phyloP scores from a whole-genome alignment of 2,888 invertebrate genomes.

The Dendrolimus pini region DNA sequence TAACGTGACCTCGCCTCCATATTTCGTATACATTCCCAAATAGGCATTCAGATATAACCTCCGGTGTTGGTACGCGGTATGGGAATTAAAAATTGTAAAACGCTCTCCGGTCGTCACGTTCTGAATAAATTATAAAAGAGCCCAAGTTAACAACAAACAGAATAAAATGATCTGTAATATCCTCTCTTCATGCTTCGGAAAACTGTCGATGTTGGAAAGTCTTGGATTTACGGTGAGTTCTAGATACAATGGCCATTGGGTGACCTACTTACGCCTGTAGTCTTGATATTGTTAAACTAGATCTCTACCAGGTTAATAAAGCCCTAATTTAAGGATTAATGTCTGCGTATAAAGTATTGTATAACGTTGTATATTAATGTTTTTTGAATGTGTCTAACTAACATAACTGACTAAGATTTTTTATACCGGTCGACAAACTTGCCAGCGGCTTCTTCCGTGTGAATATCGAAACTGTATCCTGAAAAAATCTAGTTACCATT shows the following conservation, averaged over 20 bases:
- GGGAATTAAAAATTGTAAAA: conserved; percentile 54
- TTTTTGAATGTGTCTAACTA: too few relatives aligned
- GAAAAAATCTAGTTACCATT: too few relatives aligned
- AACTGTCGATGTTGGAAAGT: conserved; percentile 26
- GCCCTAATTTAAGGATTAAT: conserved; percentile 49
- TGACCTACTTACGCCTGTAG: conserved; percentile 59
- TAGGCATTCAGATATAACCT: conserved; percentile 24
- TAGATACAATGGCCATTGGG: conserved; percentile 31
- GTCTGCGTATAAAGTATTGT: conserved; percentile 17
- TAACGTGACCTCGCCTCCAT: conserved; percentile 22
- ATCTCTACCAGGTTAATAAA: conserved; percentile 47
- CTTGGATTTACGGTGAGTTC: conserved; percentile 38
- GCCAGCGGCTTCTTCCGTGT: too few relatives aligned
- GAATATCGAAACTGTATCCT: too few relatives aligned
- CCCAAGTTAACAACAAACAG: conserved; percentile 44
- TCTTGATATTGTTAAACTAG: conserved; percentile 61
- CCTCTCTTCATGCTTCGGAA: conserved; percentile 25
- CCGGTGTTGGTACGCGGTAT: conserved; percentile 24
- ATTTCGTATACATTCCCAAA: conserved; percentile 27
- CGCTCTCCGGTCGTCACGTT: conserved; percentile 56
- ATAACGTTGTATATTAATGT: too few relatives aligned
- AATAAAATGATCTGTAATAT: conserved; percentile 29
- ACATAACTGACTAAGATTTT: too few relatives aligned
- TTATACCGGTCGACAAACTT: too few relatives aligned
- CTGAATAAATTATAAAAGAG: conserved; percentile 66